These are phyloP conservation scores for Dolichotis patagonum DNA, from an alignment of 2,113 vertebrate genomes.

Conservation along the genomic window DNA sequence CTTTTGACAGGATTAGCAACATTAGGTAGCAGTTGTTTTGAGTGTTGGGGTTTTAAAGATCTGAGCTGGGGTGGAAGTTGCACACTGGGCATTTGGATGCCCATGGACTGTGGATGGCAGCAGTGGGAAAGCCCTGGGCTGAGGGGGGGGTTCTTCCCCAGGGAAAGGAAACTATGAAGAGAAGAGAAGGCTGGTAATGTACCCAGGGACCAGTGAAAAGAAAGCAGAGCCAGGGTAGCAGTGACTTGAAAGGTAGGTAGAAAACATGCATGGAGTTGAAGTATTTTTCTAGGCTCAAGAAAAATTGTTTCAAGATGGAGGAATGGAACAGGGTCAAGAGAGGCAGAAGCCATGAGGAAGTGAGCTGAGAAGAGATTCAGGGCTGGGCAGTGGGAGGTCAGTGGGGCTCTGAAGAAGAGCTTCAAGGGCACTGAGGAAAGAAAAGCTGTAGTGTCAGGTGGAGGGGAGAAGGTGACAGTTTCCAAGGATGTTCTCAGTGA, in stretches of 20 bases:
- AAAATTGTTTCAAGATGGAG: not conserved
- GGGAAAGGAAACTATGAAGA: not conserved
- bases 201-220: not conserved
- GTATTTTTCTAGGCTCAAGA: not conserved
- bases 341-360: not conserved
- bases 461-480: not conserved
- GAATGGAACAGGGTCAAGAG: not conserved
- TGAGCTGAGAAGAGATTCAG: not conserved
- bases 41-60: not conserved
- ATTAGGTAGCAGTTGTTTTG: accelerated
- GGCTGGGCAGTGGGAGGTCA: not conserved
- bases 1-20: not conserved
- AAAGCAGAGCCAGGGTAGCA: not conserved
- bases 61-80: not conserved
- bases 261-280: not conserved
- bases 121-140: not conserved
- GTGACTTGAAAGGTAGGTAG: not conserved
- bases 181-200: not conserved
- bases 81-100: not conserved
- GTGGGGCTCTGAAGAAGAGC: accelerated
- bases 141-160: not conserved
- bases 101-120: not conserved
- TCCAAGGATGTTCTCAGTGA: not conserved
- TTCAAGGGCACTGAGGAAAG: not conserved
- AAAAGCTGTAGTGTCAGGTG: accelerated